These are phyloP conservation scores for Lagocephalus sceleratus DNA, from an alignment of 2,797 vertebrate species.

Conservation along the genomic window DNA sequence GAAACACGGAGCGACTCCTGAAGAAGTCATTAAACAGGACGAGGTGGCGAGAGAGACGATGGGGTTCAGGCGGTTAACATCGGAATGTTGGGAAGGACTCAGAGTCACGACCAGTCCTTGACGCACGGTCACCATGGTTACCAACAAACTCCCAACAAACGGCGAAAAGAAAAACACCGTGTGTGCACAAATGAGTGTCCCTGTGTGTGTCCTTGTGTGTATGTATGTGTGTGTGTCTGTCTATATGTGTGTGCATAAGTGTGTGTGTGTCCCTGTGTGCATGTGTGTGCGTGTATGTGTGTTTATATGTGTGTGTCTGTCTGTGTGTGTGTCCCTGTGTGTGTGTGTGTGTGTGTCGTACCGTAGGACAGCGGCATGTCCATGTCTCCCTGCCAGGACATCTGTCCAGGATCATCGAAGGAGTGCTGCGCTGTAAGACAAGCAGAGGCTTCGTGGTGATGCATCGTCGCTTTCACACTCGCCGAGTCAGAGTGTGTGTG, in stretches of 20 bases:
- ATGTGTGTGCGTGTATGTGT: constrained; percentile 4
- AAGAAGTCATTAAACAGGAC: constrained; percentile 72
- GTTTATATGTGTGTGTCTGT: background rate
- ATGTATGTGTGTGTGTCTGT: too few relatives aligned
- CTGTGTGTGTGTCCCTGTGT: too few relatives aligned
- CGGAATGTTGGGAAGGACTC: too few relatives aligned
- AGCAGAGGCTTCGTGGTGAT: constrained; percentile 43
- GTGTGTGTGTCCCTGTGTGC: background rate
- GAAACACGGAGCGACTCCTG: constrained; percentile 60
- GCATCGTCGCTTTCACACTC: too few relatives aligned
- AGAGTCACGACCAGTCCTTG: too few relatives aligned
- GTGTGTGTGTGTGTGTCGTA: constrained; percentile 37
- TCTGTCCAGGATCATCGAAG: constrained; percentile 71
- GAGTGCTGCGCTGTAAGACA: constrained; percentile 76
- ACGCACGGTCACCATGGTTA: background rate
- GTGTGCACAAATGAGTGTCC: too few relatives aligned
- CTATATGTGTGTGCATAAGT: too few relatives aligned
- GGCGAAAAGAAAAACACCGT: too few relatives aligned
- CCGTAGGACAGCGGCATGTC: constrained; percentile 76
- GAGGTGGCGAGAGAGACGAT: background rate
- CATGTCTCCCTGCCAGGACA: constrained; percentile 75
- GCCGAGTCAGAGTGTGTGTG: constrained; percentile 28
- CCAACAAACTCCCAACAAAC: background rate
- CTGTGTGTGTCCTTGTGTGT: too few relatives aligned
- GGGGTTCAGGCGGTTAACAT: background rate